A percentile compares a stretch with the other conserved stretches of the same genome.
Evolutionary conservation across 2,888 invertebrate species (phyloP).

Genomic region (Atherix ibis): DNA sequence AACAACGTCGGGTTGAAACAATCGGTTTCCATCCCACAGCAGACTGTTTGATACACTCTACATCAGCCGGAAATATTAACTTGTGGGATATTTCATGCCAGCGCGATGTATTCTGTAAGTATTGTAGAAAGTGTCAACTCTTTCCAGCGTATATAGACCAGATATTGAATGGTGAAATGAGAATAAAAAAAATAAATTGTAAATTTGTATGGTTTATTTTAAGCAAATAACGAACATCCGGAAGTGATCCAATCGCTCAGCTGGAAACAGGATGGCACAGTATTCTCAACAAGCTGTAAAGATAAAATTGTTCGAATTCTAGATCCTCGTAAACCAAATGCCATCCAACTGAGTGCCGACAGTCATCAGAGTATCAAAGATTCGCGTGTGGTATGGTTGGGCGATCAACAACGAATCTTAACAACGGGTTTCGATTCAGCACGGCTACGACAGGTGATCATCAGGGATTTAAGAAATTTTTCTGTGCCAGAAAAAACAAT

Average conservation of each 20-base stretch:
- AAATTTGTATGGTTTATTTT: too few species aligned
- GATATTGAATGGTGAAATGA: too few species aligned
- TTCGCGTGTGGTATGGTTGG: constrained; percentile 81
- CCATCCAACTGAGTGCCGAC: constrained; percentile 45
- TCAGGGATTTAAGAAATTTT: constrained; percentile 75
- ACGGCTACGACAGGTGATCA: constrained; percentile 71
- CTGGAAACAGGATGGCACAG: constrained; percentile 74
- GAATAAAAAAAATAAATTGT: too few species aligned
- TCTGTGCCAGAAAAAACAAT: constrained; percentile 59
- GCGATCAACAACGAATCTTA: constrained; percentile 64
- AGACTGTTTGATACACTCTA: constrained; percentile 74
- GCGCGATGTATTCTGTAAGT: constrained; percentile 61
- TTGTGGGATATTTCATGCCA: constrained; percentile 77
- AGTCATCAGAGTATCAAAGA: constrained; percentile 87
- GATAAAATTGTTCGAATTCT: constrained; percentile 77
- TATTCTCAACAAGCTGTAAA: constrained; percentile 73
- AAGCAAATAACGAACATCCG: constrained; percentile 56
- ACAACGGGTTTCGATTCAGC: constrained; percentile 84
- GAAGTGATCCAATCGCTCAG: constrained; percentile 80
- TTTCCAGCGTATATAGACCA: too few species aligned
- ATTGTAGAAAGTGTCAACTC: too few species aligned
- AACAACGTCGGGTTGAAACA: constrained; percentile 73
- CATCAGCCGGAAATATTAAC: constrained; percentile 64
- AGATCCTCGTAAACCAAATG: constrained; percentile 55
- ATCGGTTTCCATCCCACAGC: constrained; percentile 86